Conservation (phyloP, 2,797 vertebrate genomes). For the Rhynchotus rufescens region DNA sequence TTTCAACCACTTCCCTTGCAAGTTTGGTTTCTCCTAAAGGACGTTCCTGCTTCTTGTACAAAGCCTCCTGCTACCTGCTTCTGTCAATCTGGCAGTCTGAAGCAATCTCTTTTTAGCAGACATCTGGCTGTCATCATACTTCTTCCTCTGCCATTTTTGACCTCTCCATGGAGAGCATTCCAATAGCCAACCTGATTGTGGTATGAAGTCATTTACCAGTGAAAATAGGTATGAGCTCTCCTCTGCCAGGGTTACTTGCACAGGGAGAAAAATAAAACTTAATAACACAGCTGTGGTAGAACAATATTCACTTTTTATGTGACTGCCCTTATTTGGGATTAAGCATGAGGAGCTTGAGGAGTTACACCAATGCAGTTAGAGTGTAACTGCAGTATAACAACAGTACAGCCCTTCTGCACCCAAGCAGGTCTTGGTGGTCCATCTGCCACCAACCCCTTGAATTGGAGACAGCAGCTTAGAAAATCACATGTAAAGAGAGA, state of each 20-base stretch:
- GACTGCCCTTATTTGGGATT: not conserved
- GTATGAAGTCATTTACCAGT: not conserved
- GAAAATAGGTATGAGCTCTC: not conserved
- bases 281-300: not conserved
- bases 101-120: not conserved
- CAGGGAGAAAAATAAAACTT: not conserved
- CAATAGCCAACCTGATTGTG: not conserved
- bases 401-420: not conserved
- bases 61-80: not conserved
- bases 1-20: not conserved
- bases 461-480: no score
- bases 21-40: not conserved
- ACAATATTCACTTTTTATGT: not conserved
- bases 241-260: not conserved
- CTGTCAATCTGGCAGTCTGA: no score
- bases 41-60: not conserved
- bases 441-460: no score
- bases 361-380: not conserved
- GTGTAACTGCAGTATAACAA: not conserved
- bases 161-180: no score
- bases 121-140: not conserved
- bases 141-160: not conserved
- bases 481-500: no score
- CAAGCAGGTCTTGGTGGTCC: no score
- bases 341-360: not conserved